phyloP scores from a whole-genome alignment of 2,888 invertebrate genomes.

The Luffia ferchaultella region DNA sequence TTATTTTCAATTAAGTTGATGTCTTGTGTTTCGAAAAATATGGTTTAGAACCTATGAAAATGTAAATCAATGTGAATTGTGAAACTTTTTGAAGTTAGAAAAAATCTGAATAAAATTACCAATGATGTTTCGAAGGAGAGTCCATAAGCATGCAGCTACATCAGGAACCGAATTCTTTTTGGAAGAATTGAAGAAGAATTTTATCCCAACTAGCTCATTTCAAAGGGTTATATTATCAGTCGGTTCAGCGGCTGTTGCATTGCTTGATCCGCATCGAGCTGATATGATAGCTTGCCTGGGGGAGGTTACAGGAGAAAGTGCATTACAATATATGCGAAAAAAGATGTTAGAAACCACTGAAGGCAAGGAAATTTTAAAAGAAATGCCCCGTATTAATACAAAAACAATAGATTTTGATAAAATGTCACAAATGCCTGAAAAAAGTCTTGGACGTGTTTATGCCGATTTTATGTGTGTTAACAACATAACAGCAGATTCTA shows the following conservation, averaged over 20 bases:
- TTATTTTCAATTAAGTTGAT: no score
- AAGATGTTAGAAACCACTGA: conserved; percentile 81
- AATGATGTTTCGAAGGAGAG: not conserved
- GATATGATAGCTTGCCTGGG: conserved; percentile 97
- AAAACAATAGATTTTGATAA: conserved; percentile 77
- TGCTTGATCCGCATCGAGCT: conserved; percentile 80
- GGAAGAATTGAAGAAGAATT: conserved; percentile 69
- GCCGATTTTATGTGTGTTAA: conserved; percentile 83
- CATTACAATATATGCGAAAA: conserved; percentile 74
- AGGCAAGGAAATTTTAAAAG: conserved; percentile 77
- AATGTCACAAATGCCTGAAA: conserved; percentile 76
- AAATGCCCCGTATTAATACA: conserved; percentile 89
- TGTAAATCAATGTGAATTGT: no score
- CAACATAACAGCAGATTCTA: conserved; percentile 91
- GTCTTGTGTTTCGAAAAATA: no score
- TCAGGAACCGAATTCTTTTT: conserved; percentile 51
- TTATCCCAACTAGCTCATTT: conserved; percentile 71
- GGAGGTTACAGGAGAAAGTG: conserved; percentile 83
- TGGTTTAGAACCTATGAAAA: no score
- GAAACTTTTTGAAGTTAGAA: no score
- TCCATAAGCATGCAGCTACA: conserved; percentile 1
- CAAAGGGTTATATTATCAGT: conserved; percentile 81
- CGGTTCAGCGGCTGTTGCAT: conserved; percentile 88
- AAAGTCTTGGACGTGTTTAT: conserved; percentile 88
- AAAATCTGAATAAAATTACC: not conserved